Evolutionary conservation across 1,140 invertebrate species (phyloP).

Genomic region (Semibalanus balanoides): DNA sequence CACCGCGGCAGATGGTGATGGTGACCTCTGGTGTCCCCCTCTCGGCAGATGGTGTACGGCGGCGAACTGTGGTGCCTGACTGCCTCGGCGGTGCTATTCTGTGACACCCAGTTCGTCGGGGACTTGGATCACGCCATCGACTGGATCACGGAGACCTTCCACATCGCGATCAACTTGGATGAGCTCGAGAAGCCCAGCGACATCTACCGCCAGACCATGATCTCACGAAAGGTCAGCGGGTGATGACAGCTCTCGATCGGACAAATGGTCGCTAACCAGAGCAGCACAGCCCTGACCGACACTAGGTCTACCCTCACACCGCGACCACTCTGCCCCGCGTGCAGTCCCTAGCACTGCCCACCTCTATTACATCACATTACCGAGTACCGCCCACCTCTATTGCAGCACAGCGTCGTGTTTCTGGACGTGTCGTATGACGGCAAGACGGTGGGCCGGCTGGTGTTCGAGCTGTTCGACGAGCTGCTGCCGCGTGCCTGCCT

Average conservation of each 20-base stretch:
- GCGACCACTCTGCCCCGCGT: too few relatives aligned
- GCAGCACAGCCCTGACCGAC: too few relatives aligned
- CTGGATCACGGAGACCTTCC: not conserved
- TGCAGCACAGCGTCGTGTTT: conserved; percentile 7
- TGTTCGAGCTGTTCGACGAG: conserved; percentile 30
- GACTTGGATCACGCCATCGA: not conserved
- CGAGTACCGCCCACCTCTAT: too few relatives aligned
- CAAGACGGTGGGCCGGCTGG: conserved; percentile 12
- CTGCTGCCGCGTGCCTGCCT: conserved; percentile 32
- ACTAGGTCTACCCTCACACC: too few relatives aligned
- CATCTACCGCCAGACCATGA: not conserved
- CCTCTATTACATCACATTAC: not conserved
- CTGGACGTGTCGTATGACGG: conserved; percentile 11
- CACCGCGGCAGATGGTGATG: too few relatives aligned
- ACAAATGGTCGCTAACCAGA: too few relatives aligned
- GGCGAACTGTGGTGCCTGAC: not conserved
- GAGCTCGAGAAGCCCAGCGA: not conserved
- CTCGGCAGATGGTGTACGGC: not conserved
- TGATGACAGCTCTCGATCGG: too few relatives aligned
- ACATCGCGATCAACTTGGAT: not conserved
- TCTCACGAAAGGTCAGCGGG: too few relatives aligned
- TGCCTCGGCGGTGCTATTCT: not conserved
- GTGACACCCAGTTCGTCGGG: not conserved
- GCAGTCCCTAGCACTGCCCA: too few relatives aligned
- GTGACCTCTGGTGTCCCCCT: too few relatives aligned